A percentile compares a stretch with the other conserved stretches of the same genome.
phyloP scores from a whole-genome alignment of 1,140 invertebrate species.

The Neotoxoptera formosana region DNA sequence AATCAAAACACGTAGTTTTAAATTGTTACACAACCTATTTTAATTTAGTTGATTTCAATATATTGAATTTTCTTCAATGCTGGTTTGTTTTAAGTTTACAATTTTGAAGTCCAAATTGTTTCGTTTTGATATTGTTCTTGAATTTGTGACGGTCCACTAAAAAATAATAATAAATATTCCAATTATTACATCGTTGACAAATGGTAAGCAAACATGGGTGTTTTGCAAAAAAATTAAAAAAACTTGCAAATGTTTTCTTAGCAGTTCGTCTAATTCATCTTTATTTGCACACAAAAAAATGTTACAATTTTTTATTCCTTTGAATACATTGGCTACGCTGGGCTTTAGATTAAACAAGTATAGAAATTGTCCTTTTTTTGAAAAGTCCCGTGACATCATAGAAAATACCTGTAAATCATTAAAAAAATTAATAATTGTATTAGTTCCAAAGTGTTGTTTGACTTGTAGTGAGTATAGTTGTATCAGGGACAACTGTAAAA shows the following conservation, averaged over 20 bases:
- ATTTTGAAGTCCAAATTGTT: neutral
- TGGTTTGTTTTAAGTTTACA: neutral
- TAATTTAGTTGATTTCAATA: neutral
- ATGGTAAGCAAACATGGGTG: neutral
- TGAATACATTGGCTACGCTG: slow-evolving; percentile 78
- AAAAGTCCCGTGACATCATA: slow-evolving; percentile 73
- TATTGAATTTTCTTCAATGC: neutral
- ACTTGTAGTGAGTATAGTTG: neutral
- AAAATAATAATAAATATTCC: neutral
- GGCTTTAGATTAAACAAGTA: slow-evolving; percentile 84
- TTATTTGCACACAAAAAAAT: slow-evolving; percentile 80
- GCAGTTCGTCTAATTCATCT: slow-evolving; percentile 73
- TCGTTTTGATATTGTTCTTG: slow-evolving; percentile 28
- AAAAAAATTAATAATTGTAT: neutral
- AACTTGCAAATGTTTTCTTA: slow-evolving; percentile 26
- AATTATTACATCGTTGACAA: too few species aligned
- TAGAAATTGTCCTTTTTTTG: slow-evolving; percentile 73
- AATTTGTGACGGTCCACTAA: neutral
- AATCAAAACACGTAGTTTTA: neutral
- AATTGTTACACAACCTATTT: neutral
- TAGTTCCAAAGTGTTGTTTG: neutral
- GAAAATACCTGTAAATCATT: slow-evolving; percentile 60
- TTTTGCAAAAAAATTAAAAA: neutral
- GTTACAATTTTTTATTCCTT: slow-evolving; percentile 75
- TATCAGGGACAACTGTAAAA: neutral